Evolutionary conservation across 2,113 vertebrate species (phyloP).

Genomic region (Mixornis gularis): DNA sequence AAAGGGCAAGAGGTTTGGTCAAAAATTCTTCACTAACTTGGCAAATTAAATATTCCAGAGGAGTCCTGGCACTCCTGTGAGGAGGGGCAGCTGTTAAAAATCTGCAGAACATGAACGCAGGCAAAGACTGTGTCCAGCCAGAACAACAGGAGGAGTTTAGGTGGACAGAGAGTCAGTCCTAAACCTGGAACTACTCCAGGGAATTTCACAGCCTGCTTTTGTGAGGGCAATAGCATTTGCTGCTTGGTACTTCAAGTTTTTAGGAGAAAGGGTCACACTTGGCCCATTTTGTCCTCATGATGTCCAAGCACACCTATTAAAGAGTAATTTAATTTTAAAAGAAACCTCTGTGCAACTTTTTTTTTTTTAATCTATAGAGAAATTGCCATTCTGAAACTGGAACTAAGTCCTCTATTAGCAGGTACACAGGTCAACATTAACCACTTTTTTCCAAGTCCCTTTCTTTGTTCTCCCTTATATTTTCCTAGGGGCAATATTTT

Average conservation of each 20-base stretch:
- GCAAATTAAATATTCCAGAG: not conserved
- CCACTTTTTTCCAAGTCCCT: not conserved
- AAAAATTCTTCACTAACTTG: not conserved
- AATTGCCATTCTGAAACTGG: not conserved
- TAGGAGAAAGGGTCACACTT: not conserved
- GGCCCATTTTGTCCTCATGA: not conserved
- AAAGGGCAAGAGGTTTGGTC: not conserved
- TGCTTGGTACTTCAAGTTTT: not conserved
- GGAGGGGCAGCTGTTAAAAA: not conserved
- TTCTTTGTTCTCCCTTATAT: not conserved
- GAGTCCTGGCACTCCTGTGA: not conserved
- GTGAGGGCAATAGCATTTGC: not conserved
- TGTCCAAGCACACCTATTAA: not conserved
- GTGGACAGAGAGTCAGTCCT: not conserved
- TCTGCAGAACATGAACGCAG: accelerated
- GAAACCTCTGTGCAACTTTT: not conserved
- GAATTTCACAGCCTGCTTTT: not conserved
- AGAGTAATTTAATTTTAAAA: not conserved
- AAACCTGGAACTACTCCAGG: not conserved
- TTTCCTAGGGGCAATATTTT: not conserved
- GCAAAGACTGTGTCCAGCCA: not conserved
- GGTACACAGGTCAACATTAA: not conserved
- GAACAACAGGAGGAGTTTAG: not conserved
- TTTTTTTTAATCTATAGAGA: not conserved
- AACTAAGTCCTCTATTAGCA: not conserved